Evolutionary conservation across 35 echinoderm and acorn worm genomes (phyloP).

Genomic region (Strongylocentrotus purpuratus): DNA sequence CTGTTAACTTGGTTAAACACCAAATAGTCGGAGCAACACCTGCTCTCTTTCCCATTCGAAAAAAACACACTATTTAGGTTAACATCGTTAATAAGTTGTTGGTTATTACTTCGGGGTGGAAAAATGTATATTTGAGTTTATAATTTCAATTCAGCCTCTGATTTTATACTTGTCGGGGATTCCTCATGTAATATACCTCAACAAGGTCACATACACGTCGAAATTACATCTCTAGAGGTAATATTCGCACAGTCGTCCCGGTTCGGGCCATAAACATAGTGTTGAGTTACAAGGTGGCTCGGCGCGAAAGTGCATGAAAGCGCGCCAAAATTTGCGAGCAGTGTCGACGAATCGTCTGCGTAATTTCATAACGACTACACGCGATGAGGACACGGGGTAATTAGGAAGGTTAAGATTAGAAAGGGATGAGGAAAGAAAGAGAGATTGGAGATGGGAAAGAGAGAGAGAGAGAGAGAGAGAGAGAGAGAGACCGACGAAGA

Average conservation of each 20-base stretch:
- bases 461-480: conserved; percentile 24
- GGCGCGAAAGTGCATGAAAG: not conserved
- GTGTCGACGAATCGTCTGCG: conserved; percentile 5
- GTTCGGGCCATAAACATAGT: not conserved
- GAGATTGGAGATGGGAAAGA: not conserved
- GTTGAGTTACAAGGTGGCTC: not conserved
- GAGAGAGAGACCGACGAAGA: not conserved
- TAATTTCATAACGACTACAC: conserved; percentile 15
- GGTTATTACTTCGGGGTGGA: not conserved
- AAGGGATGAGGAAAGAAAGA: not conserved
- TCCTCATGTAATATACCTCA: not conserved
- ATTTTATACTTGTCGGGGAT: not conserved
- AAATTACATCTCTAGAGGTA: not conserved
- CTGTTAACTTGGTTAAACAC: not conserved
- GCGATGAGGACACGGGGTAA: not conserved
- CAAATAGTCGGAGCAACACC: not conserved
- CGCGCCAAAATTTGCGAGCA: not conserved
- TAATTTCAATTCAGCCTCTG: not conserved
- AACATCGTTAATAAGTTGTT: not conserved
- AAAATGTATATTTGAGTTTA: not conserved
- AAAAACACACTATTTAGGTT: not conserved
- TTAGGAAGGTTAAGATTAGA: not conserved
- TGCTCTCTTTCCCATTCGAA: not conserved
- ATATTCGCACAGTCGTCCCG: not conserved
- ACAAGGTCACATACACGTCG: not conserved